phyloP scores from a whole-genome alignment of 2,888 invertebrate species.

The Tillus elongatus region DNA sequence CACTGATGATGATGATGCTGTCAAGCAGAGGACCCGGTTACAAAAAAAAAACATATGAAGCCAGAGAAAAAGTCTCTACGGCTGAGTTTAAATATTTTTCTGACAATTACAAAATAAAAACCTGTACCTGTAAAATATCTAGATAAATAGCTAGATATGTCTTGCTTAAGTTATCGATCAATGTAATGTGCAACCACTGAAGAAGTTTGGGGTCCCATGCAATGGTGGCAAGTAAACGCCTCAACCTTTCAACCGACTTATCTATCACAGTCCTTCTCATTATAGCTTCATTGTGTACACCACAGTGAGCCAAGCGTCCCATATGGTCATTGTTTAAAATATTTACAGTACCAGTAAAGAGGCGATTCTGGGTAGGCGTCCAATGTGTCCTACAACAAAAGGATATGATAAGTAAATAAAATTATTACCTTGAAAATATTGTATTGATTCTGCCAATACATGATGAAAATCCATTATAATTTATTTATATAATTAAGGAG shows the following conservation, averaged over 20 bases:
- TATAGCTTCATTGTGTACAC: conserved; percentile 56
- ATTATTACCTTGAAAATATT: neutral
- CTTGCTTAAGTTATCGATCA: conserved; percentile 58
- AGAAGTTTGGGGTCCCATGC: conserved; percentile 65
- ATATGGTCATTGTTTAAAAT: conserved; percentile 59
- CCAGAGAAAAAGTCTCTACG: conserved; percentile 1
- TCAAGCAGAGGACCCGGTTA: too few species aligned
- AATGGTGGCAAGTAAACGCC: conserved; percentile 58
- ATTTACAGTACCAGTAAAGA: conserved; percentile 57
- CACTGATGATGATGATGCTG: too few species aligned
- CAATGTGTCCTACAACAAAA: conserved; percentile 47
- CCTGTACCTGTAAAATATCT: conserved; percentile 63
- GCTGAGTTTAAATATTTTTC: conserved; percentile 5
- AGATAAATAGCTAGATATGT: conserved; percentile 63
- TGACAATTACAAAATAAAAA: conserved; percentile 9
- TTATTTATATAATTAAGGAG: too few species aligned
- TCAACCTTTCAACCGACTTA: conserved; percentile 56
- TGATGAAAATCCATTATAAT: too few species aligned
- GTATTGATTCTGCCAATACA: too few species aligned
- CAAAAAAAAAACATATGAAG: conserved; percentile 6
- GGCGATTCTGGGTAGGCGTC: conserved; percentile 53
- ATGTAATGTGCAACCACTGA: conserved; percentile 67
- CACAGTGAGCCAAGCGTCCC: conserved; percentile 52
- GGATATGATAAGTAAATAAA: too few species aligned
- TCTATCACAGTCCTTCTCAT: conserved; percentile 60